Conservation (phyloP, 1,140 invertebrate species). For the Dendrolimus kikuchii region DNA sequence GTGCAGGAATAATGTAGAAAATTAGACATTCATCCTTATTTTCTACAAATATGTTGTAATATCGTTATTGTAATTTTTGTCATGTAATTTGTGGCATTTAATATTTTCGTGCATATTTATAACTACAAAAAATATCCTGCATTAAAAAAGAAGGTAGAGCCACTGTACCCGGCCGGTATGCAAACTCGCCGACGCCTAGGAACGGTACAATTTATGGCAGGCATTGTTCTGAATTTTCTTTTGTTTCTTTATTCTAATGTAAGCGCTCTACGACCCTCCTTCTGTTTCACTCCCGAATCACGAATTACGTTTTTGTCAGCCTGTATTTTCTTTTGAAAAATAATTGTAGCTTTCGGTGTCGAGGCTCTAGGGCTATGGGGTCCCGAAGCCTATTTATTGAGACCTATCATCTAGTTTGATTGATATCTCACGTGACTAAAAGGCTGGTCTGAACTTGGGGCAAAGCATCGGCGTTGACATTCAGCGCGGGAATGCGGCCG, state of each 20-base stretch:
- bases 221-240: slow-evolving; percentile 58
- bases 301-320: too few relatives aligned
- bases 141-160: slow-evolving; percentile 4
- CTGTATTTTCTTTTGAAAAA: too few relatives aligned
- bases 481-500: too few relatives aligned
- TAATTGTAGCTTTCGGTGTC: too few relatives aligned
- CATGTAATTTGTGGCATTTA: background rate
- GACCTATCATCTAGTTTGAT: too few relatives aligned
- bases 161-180: slow-evolving; percentile 44
- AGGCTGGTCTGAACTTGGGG: too few relatives aligned
- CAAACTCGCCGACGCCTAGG: slow-evolving; percentile 52
- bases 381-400: too few relatives aligned
- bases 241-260: slow-evolving; percentile 50
- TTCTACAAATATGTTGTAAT: background rate
- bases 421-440: too few relatives aligned
- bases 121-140: background rate
- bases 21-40: too few relatives aligned
- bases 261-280: slow-evolving; percentile 13
- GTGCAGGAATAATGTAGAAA: background rate
- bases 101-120: background rate
- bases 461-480: too few relatives aligned
- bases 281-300: too few relatives aligned
- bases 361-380: too few relatives aligned
- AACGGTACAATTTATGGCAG: slow-evolving; percentile 59
- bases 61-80: background rate